These are phyloP conservation scores for Pocillopora damicornis DNA, from an alignment of 64 coral and sea anemone genomes.

Conservation along the genomic window DNA sequence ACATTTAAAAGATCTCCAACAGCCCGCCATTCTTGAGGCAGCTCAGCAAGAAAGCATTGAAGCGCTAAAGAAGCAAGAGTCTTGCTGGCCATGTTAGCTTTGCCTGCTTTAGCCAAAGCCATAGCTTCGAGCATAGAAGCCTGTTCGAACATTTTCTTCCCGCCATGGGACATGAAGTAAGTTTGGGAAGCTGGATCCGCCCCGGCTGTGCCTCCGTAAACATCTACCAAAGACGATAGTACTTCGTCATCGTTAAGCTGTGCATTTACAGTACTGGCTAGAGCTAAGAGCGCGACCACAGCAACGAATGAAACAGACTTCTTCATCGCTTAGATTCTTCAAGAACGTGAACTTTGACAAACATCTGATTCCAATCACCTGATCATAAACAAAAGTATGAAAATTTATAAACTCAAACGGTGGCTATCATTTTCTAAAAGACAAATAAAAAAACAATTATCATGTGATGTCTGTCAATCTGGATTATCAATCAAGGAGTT, in stretches of 20 bases:
- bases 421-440: no score
- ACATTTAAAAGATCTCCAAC: conserved; percentile 10
- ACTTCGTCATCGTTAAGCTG: not conserved
- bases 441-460: no score
- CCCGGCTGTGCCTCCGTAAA: not conserved
- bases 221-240: not conserved
- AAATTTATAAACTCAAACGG: no score
- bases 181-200: not conserved
- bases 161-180: conserved; percentile 17
- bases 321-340: not conserved
- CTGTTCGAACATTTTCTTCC: conserved; percentile 41
- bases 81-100: not conserved
- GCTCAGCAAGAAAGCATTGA: conserved; percentile 15
- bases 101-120: conserved; percentile 19
- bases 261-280: not conserved
- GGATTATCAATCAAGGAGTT: no score
- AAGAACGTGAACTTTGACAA: no score
- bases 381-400: not conserved
- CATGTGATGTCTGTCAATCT: no score
- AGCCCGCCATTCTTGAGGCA: conserved; percentile 12
- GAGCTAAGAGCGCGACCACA: not conserved
- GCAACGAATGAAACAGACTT: not conserved
- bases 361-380: not conserved
- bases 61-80: conserved; percentile 9
- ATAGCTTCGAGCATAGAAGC: conserved; percentile 35